Evolutionary conservation across 2,888 invertebrate species (phyloP), one percentile per base, ranked within the genome.

Genomic region (Lasioglossum leucozonium): DNA sequence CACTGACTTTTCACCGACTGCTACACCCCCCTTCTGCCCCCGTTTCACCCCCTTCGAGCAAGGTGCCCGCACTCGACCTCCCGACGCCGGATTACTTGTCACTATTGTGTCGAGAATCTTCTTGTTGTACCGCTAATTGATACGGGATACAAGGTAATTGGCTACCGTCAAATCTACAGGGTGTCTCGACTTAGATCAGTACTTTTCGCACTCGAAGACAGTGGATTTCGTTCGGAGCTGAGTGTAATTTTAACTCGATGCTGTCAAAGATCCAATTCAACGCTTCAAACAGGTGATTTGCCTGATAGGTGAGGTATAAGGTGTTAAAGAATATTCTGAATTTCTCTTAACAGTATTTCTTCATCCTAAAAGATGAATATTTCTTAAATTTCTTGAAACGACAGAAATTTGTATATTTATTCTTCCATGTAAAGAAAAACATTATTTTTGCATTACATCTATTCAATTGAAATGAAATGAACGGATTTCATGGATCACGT

Each of bases 1-100:
- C 91, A 92, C 90, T 93, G 94, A 93, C 93, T 93, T 92, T 92
- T 90, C 90, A 91, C 88, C 91, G 88, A 89, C 90, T 80, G 88
- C 89, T 88, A 84, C 88, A 88, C 93, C 92, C 93, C 92, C 91
- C 90, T 88, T 84, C 87, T 80, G 88, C 89, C 58, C 91, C 92
- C 92, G 90, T 90, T 88, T 84, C 89, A 83, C 91, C 90, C 58
- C 91, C 91, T 89, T 88, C 77, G 79, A 77, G 93, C 92, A 93
- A 94, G 93, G 93, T 93, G 93, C 89, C 83, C 55, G 42, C 81
- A 82, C 88, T 88, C 83, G 47, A 83, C 79, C 72, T 71, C 78
- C 77, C 73, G 80, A 81, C 81, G 79, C 77, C 55, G 62, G 71
- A 85, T 85, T 83, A 80, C 42, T 76, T 44, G 47, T 65, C 30